These are phyloP conservation scores for Macquaria ambigua DNA, from an alignment of 2,113 vertebrate genomes.

Conservation along the genomic window DNA sequence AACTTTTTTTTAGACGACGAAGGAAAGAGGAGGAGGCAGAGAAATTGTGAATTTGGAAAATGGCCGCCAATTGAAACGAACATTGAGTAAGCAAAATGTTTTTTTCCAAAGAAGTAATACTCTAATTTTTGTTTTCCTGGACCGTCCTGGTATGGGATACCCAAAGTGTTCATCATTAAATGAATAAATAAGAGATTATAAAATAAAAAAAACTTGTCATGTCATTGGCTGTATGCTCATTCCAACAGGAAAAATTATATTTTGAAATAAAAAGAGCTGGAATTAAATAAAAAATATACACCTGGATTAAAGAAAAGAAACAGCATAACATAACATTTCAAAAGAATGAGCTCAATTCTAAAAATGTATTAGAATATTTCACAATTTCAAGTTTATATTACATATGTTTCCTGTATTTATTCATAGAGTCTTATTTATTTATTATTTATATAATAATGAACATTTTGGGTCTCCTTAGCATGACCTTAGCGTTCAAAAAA, in stretches of 20 bases:
- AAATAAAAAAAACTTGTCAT: too few species aligned
- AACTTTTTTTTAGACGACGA: neutral
- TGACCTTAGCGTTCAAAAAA: neutral
- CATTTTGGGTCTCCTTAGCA: neutral
- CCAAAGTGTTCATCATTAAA: neutral
- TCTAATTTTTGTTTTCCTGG: too few species aligned
- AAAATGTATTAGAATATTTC: neutral
- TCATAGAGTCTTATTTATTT: neutral
- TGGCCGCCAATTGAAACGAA: too few species aligned
- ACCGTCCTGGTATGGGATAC: too few species aligned
- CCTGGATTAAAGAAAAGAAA: neutral
- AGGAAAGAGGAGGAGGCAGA: neutral
- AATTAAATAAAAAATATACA: neutral
- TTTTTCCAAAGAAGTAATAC: too few species aligned
- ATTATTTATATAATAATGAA: neutral
- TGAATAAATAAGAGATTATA: neutral
- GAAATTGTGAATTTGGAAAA: too few species aligned
- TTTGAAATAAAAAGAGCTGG: neutral
- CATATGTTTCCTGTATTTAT: neutral
- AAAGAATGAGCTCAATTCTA: neutral
- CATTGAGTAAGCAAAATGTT: too few species aligned
- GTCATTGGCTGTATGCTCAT: too few species aligned
- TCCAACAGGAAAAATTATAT: too few species aligned
- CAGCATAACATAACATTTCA: neutral
- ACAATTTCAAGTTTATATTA: neutral